Base-by-base conservation (phyloP, 2,888 invertebrate species). In the Cheilosia urbana region DNA sequence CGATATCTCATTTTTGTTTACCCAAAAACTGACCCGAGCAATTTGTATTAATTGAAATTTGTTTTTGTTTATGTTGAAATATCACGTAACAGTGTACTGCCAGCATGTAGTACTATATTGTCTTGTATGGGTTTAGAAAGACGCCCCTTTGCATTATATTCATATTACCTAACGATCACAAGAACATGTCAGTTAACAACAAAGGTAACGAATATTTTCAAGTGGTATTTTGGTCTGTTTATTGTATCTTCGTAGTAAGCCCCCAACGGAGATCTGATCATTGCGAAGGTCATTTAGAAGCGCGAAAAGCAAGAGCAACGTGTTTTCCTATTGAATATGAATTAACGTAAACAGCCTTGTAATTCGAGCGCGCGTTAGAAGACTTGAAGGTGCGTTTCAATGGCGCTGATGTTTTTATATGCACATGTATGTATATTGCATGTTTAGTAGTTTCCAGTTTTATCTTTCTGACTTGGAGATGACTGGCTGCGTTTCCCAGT, bases 11-110 rank as follows among this genome's bases (percentile, higher is more conserved):
- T 24, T 40, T 66, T 66, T 21, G n/a, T 45, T 34, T 40, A 34
- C n/a, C 27, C 55, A 42, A 55, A 19, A 68, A 55, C 68, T 68
- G 68, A 68, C 68, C 68, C 55, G 24, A 68, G 27, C 53, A 57
- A 55, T 55, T 42, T 42, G 7, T 51, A 21, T 37, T 30, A 21
- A 13, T 49, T 17, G 49, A 15, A 3, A 19, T 13, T 51, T 51
- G 34, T 65, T 51, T 34, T 37, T 37, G 4, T 24, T 42, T 53
- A 17, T 42, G 27, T 6, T 42, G 5, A 55, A 42, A 27, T 27
- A 53, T 66, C 66, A 66, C 66, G 53, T 66, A 66, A 55, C 42
- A 40, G 17, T 27, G 53, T 66, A 55, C 42, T 66, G 53, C 42
- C 27, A 49, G 21, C 24, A 24, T 37, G 17, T 34, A 34, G 34